Base-by-base conservation (phyloP, 2,797 vertebrate genomes). In the Danio jaintianensis region DNA sequence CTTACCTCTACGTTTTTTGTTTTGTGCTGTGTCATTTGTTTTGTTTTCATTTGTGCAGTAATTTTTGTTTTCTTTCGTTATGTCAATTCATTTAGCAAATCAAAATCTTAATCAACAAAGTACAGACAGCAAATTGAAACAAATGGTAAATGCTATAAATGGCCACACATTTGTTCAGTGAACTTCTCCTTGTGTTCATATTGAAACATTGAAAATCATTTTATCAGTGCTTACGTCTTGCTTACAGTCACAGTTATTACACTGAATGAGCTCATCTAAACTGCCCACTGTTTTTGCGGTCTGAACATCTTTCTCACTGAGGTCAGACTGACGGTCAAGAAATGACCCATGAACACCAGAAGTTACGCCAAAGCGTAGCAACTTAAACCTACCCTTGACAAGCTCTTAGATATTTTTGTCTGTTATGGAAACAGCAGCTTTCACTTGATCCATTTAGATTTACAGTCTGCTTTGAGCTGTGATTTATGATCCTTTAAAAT, bases 401-500 rank as follows among this genome's bases (percentile, higher is more conserved):
- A 81, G 85, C 86, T 90, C 83, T 90, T 62, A 84, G 85, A 89
- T 89, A 90, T 89, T 86, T 88, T 83, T 84, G 84, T 81, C 76
- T 89, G 84, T 84, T 84, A 78, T 87, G 88, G 90, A 89, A 89
- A 15, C 1, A 36, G 16, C n/a, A 76, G 85, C 90, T 88, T 90
- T 85, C 86, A 77, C 81, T 85, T 85, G 81, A 84, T 85, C 71
- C 58, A 80, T 71, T 73, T 45, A 89, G 85, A 89, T 85, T 89
- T 78, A 83, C 16, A 29, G 50, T 59, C 66, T 40, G 42, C 61
- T 82, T 75, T 82, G 63, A 82, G 75, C 45, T 62, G 77, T 81
- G 81, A 86, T 83, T 82, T 80, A 79, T 64, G 73, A 79, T 68
- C 85, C 83, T 87, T 83, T 87, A 18, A 42, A n/a, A 74, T 85